phyloP scores from a whole-genome alignment of 1,140 invertebrate genomes.

The Calephelis virginiensis region DNA sequence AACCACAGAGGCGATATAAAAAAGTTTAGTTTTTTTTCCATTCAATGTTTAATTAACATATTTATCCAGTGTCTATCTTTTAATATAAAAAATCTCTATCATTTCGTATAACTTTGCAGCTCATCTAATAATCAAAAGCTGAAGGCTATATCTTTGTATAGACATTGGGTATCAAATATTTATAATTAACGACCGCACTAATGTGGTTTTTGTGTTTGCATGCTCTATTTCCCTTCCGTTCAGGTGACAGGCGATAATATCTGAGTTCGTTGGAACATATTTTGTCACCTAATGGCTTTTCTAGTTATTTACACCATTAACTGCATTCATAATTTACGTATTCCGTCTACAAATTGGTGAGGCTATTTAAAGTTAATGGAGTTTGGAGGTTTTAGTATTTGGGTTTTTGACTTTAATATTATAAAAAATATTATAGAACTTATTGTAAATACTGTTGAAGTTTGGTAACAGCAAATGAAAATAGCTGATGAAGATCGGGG shows the following conservation, averaged over 20 bases:
- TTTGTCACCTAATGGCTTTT: constrained; percentile 41
- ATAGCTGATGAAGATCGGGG: too few species aligned
- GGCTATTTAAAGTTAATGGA: constrained; percentile 6
- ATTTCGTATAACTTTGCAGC: too few species aligned
- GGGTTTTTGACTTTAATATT: background rate
- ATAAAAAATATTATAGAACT: background rate
- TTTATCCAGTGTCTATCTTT: too few species aligned
- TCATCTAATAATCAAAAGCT: too few species aligned
- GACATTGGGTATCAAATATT: constrained; percentile 37
- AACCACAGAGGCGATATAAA: too few species aligned
- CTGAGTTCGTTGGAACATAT: constrained; percentile 40
- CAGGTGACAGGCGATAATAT: constrained; percentile 69
- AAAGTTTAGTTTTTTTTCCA: too few species aligned
- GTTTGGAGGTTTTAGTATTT: background rate
- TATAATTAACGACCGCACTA: constrained; percentile 56
- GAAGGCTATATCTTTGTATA: constrained; percentile 23
- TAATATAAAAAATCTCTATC: too few species aligned
- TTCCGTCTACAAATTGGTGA: constrained; percentile 1
- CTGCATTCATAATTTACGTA: constrained; percentile 10
- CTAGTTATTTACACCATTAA: constrained; percentile 15
- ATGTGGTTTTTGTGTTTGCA: constrained; percentile 67
- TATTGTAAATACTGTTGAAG: too few species aligned
- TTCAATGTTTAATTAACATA: too few species aligned
- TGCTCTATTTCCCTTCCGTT: constrained; percentile 55
- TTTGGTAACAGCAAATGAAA: too few species aligned